These are phyloP conservation scores for Cylas formicarius DNA, from an alignment of 1,140 invertebrate genomes.

Conservation along the genomic window DNA sequence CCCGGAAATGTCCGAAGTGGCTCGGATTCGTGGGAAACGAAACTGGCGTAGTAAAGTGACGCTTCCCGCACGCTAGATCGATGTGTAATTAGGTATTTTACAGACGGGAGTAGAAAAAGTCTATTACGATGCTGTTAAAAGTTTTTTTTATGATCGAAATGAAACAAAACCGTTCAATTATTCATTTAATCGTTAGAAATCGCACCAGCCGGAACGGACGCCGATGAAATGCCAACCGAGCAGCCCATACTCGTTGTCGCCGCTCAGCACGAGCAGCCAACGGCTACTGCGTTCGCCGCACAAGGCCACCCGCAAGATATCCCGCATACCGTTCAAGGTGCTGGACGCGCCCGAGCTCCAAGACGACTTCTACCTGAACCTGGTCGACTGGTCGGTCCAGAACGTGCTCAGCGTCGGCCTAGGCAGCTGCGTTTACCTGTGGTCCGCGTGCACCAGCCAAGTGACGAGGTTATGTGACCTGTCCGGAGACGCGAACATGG, in stretches of 20 bases:
- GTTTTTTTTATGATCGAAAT: background rate
- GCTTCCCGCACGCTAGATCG: no score
- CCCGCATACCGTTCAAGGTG: constrained; percentile 94
- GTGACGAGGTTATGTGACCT: constrained; percentile 95
- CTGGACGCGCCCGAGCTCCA: constrained; percentile 97
- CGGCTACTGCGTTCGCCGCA: constrained; percentile 87
- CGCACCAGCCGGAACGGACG: constrained; percentile 48
- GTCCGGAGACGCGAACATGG: constrained; percentile 84
- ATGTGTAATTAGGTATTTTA: no score
- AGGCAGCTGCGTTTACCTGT: constrained; percentile 96
- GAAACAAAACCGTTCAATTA: background rate
- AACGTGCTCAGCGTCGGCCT: constrained; percentile 98
- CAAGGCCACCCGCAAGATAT: constrained; percentile 94
- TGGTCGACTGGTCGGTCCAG: constrained; percentile 99
- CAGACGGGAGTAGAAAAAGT: no score
- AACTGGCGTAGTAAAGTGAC: no score
- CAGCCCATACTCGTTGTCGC: constrained; percentile 86
- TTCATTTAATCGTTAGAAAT: constrained; percentile 9
- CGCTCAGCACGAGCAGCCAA: constrained; percentile 89
- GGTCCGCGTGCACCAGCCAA: constrained; percentile 98
- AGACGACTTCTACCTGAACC: constrained; percentile 98
- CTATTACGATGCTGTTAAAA: background rate
- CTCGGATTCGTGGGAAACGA: no score
- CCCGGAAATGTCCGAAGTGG: no score
- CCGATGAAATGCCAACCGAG: constrained; percentile 55